phyloP scores from a whole-genome alignment of 2,797 vertebrate genomes.

The Parauchenoglanis punctatus region DNA sequence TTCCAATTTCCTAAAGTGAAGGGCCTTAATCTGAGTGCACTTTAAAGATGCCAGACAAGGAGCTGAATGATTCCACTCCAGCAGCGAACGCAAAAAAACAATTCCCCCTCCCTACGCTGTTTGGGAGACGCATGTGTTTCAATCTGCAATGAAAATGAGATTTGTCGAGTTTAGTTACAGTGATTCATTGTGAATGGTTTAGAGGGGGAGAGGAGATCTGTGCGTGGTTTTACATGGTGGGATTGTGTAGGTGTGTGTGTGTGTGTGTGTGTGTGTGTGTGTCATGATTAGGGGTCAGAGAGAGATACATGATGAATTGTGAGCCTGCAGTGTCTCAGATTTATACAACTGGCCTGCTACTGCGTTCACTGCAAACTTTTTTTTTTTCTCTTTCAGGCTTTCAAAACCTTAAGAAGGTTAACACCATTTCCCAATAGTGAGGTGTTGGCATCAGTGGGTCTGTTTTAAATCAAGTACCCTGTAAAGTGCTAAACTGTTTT shows the following conservation, averaged over 20 bases:
- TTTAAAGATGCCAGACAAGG: slow-evolving; percentile 69
- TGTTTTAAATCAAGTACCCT: neutral
- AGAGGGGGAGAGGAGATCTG: slow-evolving; percentile 6
- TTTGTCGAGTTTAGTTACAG: slow-evolving; percentile 82
- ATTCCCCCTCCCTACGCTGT: slow-evolving; percentile 58
- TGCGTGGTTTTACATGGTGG: slow-evolving; percentile 1
- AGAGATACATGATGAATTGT: slow-evolving; percentile 66
- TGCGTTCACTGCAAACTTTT: neutral
- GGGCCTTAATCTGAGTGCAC: slow-evolving; percentile 70
- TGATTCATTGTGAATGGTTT: slow-evolving; percentile 71
- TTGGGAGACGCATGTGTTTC: slow-evolving; percentile 72
- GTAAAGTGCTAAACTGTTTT: slow-evolving; percentile 9
- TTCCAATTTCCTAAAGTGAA: slow-evolving; percentile 57
- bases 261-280: slow-evolving; percentile 41
- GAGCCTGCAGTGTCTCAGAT: slow-evolving; percentile 8
- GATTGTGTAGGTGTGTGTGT: slow-evolving; percentile 39
- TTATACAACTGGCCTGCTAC: neutral
- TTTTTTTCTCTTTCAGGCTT: neutral
- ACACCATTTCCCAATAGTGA: neutral
- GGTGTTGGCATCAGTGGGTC: neutral
- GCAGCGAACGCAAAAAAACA: slow-evolving; percentile 69
- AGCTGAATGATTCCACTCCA: slow-evolving; percentile 74
- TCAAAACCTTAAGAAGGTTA: neutral
- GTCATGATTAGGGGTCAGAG: slow-evolving; percentile 56
- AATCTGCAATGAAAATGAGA: slow-evolving; percentile 82